Conservation (phyloP, 2,888 invertebrate species). For the Rhabditoides inermis region DNA sequence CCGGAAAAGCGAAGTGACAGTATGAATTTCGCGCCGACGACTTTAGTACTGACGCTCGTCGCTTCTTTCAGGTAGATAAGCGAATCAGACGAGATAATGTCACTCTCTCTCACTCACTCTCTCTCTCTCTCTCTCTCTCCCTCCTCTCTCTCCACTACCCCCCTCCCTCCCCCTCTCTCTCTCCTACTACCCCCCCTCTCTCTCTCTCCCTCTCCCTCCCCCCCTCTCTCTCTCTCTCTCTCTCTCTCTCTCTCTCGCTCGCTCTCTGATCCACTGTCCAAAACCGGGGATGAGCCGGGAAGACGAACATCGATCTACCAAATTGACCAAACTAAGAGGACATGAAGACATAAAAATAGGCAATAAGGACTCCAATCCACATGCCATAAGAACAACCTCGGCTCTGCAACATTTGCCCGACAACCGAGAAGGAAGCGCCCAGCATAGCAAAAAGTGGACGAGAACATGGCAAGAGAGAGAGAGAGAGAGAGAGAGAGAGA, state of each 20-base stretch:
- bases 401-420: too few relatives aligned
- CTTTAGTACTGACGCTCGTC: neutral
- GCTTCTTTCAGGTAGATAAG: neutral
- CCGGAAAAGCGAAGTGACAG: neutral
- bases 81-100: neutral
- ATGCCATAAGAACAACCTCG: too few relatives aligned
- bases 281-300: neutral
- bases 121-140: neutral
- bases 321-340: too few relatives aligned
- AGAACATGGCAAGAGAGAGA: too few relatives aligned
- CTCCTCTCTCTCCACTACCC: too few relatives aligned
- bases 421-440: too few relatives aligned
- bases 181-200: neutral
- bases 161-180: neutral
- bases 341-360: too few relatives aligned
- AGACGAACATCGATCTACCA: too few relatives aligned
- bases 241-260: neutral
- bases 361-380: too few relatives aligned
- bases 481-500: neutral
- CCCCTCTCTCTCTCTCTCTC: neutral
- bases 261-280: neutral
- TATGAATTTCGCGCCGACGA: neutral
- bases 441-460: too few relatives aligned
- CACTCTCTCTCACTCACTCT: conserved; percentile 1
- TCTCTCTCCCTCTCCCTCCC: neutral